Percentiles rank a stretch among this genome's conserved stretches.
phyloP scores from a whole-genome alignment of 2,888 invertebrate genomes.

The Clivina fossor region DNA sequence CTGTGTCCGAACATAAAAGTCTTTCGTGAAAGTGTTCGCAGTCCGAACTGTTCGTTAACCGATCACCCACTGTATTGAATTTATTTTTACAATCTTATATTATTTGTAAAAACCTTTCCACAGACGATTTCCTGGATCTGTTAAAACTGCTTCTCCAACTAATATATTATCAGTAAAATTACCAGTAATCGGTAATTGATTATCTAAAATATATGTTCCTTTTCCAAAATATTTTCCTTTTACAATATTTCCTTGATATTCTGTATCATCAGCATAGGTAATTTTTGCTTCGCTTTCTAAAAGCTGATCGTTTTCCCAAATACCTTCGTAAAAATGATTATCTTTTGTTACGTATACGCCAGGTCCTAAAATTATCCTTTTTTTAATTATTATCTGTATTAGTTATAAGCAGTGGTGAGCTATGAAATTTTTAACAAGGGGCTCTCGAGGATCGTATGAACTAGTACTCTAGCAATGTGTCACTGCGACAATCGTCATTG shows the following conservation, averaged over 20 bases:
- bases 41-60: too few relatives aligned
- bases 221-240: constrained; percentile 56
- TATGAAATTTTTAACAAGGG: too few relatives aligned
- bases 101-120: too few relatives aligned
- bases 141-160: constrained; percentile 51
- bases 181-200: constrained; percentile 54
- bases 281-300: constrained; percentile 49
- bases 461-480: too few relatives aligned
- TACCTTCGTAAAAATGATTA: constrained; percentile 59
- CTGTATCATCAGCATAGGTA: constrained; percentile 54
- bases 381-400: too few relatives aligned
- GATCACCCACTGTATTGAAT: too few relatives aligned
- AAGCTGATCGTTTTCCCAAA: constrained; percentile 60
- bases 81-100: too few relatives aligned
- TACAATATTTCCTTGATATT: constrained; percentile 56
- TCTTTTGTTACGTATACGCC: constrained; percentile 63
- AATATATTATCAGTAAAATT: constrained; percentile 58
- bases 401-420: too few relatives aligned
- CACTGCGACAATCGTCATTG: too few relatives aligned
- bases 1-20: too few relatives aligned
- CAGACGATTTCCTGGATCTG: constrained; percentile 57
- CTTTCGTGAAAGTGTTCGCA: too few relatives aligned
- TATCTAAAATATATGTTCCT: constrained; percentile 58
- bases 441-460: too few relatives aligned
- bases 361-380: constrained; percentile 48